Evolutionary conservation across 1,140 invertebrate species (phyloP).

Genomic region (Holotrichia oblita): DNA sequence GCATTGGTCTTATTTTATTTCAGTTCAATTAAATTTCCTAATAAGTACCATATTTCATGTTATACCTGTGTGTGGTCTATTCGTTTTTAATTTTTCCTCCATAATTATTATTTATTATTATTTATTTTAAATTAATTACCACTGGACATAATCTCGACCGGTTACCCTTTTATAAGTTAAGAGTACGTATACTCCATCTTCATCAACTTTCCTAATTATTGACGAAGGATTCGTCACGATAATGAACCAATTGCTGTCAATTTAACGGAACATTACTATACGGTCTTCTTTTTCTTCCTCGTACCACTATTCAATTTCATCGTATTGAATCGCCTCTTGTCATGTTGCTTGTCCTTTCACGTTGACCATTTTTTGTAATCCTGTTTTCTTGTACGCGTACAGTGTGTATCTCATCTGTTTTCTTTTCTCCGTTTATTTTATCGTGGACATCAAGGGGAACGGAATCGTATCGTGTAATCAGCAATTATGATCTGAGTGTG

Average conservation of each 20-base stretch:
- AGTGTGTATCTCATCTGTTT: neutral
- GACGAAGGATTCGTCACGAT: neutral
- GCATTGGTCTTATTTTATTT: too few species aligned
- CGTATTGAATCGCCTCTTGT: neutral
- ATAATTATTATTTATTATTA: too few species aligned
- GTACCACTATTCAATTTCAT: too few species aligned
- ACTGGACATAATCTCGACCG: too few species aligned
- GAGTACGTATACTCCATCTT: too few species aligned
- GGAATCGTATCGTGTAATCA: slow-evolving; percentile 31
- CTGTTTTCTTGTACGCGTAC: neutral
- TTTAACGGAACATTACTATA: neutral
- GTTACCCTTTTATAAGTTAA: too few species aligned
- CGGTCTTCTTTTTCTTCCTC: neutral
- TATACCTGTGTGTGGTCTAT: too few species aligned
- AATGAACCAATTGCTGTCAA: neutral
- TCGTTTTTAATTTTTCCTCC: too few species aligned
- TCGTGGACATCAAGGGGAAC: slow-evolving; percentile 29
- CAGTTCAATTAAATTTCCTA: too few species aligned
- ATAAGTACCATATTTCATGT: too few species aligned
- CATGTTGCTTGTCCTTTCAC: neutral
- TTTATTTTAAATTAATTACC: too few species aligned
- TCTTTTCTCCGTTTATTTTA: slow-evolving; percentile 23
- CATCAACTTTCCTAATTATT: neutral
- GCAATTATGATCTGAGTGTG: slow-evolving; percentile 25
- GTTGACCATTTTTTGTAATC: neutral